Percentiles rank a stretch among this genome's conserved stretches.
These are phyloP conservation scores for Harpalus rubripes DNA, from an alignment of 2,888 invertebrate species.

Conservation along the genomic window DNA sequence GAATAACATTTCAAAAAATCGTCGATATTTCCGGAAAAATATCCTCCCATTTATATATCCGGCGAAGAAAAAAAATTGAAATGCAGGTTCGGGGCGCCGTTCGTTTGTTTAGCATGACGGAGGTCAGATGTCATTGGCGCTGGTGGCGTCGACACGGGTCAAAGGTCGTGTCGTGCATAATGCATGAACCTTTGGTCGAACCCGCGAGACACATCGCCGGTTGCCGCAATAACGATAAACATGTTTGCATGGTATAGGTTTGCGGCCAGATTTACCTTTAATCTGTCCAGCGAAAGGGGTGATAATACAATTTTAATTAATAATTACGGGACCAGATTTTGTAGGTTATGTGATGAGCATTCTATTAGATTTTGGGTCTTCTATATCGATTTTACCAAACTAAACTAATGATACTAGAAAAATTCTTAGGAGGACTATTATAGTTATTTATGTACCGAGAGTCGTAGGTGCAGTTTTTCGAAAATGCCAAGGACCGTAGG, in stretches of 20 bases:
- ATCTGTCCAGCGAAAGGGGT: not conserved
- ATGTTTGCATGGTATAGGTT: not conserved
- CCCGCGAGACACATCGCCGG: constrained; percentile 1
- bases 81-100: not conserved
- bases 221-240: constrained; percentile 18
- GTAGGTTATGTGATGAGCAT: too few relatives aligned
- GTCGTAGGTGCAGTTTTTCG: too few relatives aligned
- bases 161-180: constrained; percentile 44
- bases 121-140: constrained; percentile 9
- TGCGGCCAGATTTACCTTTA: not conserved
- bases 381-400: too few relatives aligned
- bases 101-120: constrained; percentile 33
- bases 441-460: too few relatives aligned
- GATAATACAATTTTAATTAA: not conserved
- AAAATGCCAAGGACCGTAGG: too few relatives aligned
- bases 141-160: constrained; percentile 31
- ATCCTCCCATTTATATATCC: not conserved
- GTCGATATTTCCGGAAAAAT: not conserved
- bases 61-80: not conserved
- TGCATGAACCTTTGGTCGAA: constrained; percentile 8
- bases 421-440: too few relatives aligned
- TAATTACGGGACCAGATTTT: too few relatives aligned
- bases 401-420: too few relatives aligned
- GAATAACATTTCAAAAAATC: not conserved
- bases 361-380: too few relatives aligned